Conservation (phyloP, 2,888 invertebrate genomes). For the Caenorhabditis doughertyi region DNA sequence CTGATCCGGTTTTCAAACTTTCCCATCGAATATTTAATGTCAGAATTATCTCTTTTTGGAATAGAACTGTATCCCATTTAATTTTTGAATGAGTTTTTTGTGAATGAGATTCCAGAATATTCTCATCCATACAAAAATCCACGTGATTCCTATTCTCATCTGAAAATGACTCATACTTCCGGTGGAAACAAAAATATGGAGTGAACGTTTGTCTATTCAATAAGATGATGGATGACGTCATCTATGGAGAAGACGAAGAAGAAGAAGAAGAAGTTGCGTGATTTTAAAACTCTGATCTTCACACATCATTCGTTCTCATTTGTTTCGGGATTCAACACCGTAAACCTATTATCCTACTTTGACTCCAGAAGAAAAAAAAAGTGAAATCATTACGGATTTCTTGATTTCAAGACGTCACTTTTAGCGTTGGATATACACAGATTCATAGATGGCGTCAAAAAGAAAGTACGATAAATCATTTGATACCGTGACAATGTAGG, state of each 20-base stretch:
- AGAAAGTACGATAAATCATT: slow-evolving; percentile 9
- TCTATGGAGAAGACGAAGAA: background rate
- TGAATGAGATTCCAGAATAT: too few relatives aligned
- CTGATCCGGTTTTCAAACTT: background rate
- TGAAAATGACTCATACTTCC: background rate
- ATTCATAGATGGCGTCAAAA: slow-evolving; percentile 7
- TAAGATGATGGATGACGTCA: background rate
- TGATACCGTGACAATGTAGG: slow-evolving; percentile 5
- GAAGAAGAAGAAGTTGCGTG: slow-evolving; percentile 5
- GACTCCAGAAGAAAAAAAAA: slow-evolving; percentile 7
- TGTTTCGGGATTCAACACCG: slow-evolving; percentile 14
- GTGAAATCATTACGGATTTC: slow-evolving; percentile 14
- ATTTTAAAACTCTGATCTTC: slow-evolving; percentile 23
- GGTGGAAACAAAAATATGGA: background rate
- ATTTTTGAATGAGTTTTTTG: too few relatives aligned
- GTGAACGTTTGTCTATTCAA: background rate
- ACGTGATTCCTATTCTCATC: too few relatives aligned
- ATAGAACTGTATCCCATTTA: background rate
- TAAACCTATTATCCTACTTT: slow-evolving; percentile 23
- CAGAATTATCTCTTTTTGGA: background rate
- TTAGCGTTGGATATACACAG: background rate
- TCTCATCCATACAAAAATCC: too few relatives aligned
- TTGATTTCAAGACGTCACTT: slow-evolving; percentile 30
- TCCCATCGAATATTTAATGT: background rate
- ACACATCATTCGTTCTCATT: slow-evolving; percentile 20